Conservation (phyloP, 2,797 vertebrate genomes). For the Nyctalus aviator region DNA sequence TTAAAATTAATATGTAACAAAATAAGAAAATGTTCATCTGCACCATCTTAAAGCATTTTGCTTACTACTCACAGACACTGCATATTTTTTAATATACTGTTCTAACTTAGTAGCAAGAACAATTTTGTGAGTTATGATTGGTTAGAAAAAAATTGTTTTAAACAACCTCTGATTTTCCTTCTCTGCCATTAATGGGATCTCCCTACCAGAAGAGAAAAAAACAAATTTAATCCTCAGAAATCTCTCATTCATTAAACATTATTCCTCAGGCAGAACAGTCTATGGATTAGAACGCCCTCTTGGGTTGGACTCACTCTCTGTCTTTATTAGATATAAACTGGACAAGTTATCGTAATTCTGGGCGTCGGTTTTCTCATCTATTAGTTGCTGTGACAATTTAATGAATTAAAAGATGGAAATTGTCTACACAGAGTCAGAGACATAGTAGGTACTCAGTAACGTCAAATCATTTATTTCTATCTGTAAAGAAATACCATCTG, state of each 20-base stretch:
- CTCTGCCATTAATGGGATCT: neutral
- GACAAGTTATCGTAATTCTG: neutral
- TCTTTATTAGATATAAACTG: neutral
- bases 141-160: constrained; percentile 37
- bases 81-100: neutral
- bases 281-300: neutral
- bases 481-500: neutral
- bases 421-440: neutral
- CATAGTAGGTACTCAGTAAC: neutral
- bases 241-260: neutral
- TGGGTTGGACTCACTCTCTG: neutral
- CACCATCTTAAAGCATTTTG: neutral
- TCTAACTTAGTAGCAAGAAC: neutral
- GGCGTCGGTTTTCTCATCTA: neutral
- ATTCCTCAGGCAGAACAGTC: neutral
- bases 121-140: neutral
- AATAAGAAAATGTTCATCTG: neutral
- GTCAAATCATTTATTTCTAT: neutral
- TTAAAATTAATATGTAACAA: constrained; percentile 3
- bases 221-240: neutral
- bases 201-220: neutral
- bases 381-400: neutral
- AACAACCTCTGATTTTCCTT: neutral
- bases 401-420: constrained; percentile 1
- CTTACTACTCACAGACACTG: neutral